Evolutionary conservation across 2,888 invertebrate species (phyloP).

Genomic region (Sisyra nigra): DNA sequence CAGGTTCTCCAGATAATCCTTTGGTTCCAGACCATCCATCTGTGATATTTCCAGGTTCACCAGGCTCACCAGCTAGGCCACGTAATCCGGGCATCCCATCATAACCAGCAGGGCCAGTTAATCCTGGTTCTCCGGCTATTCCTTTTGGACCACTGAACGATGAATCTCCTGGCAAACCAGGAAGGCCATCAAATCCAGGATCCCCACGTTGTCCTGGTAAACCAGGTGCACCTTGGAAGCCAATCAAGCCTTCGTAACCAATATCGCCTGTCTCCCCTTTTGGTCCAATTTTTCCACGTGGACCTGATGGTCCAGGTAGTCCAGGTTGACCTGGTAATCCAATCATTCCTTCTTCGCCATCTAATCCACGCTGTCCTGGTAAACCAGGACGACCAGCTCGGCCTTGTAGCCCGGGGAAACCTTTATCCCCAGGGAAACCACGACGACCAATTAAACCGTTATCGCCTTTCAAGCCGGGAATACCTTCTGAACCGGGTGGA

Average conservation of each 20-base stretch:
- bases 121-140: constrained; percentile 35
- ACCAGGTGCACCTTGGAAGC: constrained; percentile 27
- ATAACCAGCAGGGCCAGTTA: constrained; percentile 30
- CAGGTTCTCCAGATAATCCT: constrained; percentile 45
- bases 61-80: constrained; percentile 38
- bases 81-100: constrained; percentile 36
- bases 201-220: constrained; percentile 25
- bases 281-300: constrained; percentile 25
- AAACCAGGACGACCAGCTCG: constrained; percentile 21
- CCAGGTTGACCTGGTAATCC: constrained; percentile 17
- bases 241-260: constrained; percentile 34
- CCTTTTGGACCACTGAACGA: constrained; percentile 46
- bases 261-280: constrained; percentile 21
- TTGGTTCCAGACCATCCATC: constrained; percentile 32
- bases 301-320: constrained; percentile 25
- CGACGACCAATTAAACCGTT: constrained; percentile 4
- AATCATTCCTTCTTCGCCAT: constrained; percentile 13
- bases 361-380: constrained; percentile 13
- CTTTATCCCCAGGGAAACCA: constrained; percentile 15
- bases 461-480: constrained; percentile 10
- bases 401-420: constrained; percentile 20
- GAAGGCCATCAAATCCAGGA: constrained; percentile 23
- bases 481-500: constrained; percentile 16
- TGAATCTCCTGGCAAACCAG: constrained; percentile 35
- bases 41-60: constrained; percentile 21